Conservation (phyloP, 2,888 invertebrate genomes). For the Scaptomyza parva region DNA sequence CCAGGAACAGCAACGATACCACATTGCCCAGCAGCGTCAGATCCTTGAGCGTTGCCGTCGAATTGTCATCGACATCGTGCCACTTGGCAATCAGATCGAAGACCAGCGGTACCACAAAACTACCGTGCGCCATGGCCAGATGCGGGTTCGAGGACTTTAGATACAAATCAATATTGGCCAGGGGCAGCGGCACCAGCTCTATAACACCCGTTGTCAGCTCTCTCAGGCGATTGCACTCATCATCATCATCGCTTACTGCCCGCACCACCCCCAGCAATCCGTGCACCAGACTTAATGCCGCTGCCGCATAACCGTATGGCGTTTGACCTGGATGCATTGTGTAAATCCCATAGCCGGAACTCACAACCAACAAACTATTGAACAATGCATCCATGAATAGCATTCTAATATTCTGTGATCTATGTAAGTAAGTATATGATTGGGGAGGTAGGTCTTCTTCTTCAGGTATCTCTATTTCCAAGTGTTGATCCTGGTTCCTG, state of each 20-base stretch:
- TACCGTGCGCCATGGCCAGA: constrained; percentile 73
- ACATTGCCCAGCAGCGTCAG: constrained; percentile 77
- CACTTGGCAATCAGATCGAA: constrained; percentile 68
- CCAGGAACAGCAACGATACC: constrained; percentile 73
- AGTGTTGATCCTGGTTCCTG: too few relatives aligned
- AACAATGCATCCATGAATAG: constrained; percentile 65
- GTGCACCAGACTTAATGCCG: constrained; percentile 68
- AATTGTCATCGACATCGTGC: constrained; percentile 55
- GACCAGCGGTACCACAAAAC: constrained; percentile 73
- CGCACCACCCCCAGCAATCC: constrained; percentile 73
- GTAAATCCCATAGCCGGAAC: constrained; percentile 74
- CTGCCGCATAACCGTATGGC: constrained; percentile 74
- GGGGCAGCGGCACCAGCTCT: constrained; percentile 73
- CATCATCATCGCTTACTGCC: constrained; percentile 45
- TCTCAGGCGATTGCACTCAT: constrained; percentile 51
- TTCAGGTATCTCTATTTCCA: too few relatives aligned
- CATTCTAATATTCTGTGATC: constrained; percentile 35
- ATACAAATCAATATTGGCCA: constrained; percentile 77
- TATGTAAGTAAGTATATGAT: too few relatives aligned
- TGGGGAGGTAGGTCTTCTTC: too few relatives aligned
- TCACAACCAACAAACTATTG: constrained; percentile 71
- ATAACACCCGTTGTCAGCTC: constrained; percentile 61
- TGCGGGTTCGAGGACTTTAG: constrained; percentile 56
- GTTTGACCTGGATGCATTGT: constrained; percentile 60
- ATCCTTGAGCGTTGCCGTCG: constrained; percentile 68